Evolutionary conservation across 1,140 invertebrate species (phyloP).

Genomic region (Drosophila ambigua): DNA sequence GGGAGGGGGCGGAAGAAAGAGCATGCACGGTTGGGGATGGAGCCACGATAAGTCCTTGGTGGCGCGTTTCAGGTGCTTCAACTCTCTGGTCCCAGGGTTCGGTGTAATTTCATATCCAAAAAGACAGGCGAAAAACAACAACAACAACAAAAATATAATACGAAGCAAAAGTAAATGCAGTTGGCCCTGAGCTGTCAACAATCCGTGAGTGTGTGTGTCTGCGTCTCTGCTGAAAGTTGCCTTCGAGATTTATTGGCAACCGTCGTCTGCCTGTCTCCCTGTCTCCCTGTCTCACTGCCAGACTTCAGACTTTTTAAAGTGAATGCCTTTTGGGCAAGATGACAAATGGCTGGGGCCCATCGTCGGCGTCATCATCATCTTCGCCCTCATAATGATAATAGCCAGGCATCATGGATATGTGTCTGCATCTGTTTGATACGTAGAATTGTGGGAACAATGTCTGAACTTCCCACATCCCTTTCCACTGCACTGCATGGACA

Average conservation of each 20-base stretch:
- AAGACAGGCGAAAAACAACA: constrained; percentile 38
- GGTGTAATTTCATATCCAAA: constrained; percentile 76
- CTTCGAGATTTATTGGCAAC: constrained; percentile 75
- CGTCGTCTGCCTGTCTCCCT: constrained; percentile 34
- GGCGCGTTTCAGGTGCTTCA: constrained; percentile 73
- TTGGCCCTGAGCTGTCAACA: constrained; percentile 79
- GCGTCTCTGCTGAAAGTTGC: constrained; percentile 63
- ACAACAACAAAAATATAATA: constrained; percentile 22
- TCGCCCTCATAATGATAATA: constrained; percentile 42
- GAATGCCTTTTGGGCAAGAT: constrained; percentile 71
- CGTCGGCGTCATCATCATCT: constrained; percentile 24
- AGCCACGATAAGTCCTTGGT: constrained; percentile 67
- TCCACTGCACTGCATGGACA: neutral
- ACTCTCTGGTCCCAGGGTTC: constrained; percentile 52
- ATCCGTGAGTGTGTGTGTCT: constrained; percentile 48
- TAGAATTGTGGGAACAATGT: neutral
- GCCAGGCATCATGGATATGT: constrained; percentile 17
- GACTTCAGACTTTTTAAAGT: constrained; percentile 72
- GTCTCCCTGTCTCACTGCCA: constrained; percentile 26
- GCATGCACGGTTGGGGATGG: neutral
- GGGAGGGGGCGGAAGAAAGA: neutral
- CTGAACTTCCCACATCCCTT: neutral
- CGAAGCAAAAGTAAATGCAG: constrained; percentile 76
- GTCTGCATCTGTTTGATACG: constrained; percentile 17
- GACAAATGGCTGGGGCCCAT: constrained; percentile 67